A percentile compares a stretch with the other conserved stretches of the same genome.
phyloP scores from a whole-genome alignment of 2,888 invertebrate genomes.

The Tromatobia lineatoria region DNA sequence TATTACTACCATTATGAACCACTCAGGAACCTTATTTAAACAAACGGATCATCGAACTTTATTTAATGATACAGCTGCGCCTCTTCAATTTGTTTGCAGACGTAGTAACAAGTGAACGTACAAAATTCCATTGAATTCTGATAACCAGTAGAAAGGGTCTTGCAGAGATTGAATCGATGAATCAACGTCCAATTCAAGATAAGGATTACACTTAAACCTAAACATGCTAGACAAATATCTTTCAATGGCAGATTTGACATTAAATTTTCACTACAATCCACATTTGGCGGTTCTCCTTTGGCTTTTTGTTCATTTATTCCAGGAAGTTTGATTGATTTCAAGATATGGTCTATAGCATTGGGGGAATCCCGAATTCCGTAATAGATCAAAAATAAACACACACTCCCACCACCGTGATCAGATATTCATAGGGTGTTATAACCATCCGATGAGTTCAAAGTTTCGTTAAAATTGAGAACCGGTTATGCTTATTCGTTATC shows the following conservation, averaged over 20 bases:
- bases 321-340: not conserved
- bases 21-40: not conserved
- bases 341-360: not conserved
- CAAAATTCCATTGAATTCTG: not conserved
- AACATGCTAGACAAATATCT: not conserved
- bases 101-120: not conserved
- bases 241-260: not conserved
- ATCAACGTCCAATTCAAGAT: not conserved
- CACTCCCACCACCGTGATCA: not conserved
- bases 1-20: too few relatives aligned
- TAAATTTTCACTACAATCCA: not conserved
- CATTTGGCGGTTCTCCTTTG: not conserved
- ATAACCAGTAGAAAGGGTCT: not conserved
- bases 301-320: not conserved
- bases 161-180: not conserved
- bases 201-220: not conserved
- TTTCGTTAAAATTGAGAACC: slow-evolving; percentile 32
- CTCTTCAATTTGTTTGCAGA: not conserved
- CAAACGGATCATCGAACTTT: not conserved
- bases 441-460: slow-evolving; percentile 32
- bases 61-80: not conserved
- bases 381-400: slow-evolving; percentile 3
- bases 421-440: not conserved
- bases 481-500: slow-evolving; percentile 13
- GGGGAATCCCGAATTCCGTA: not conserved